Base-by-base conservation (phyloP, 2,797 vertebrate species). In the Darevskia nairensis region DNA sequence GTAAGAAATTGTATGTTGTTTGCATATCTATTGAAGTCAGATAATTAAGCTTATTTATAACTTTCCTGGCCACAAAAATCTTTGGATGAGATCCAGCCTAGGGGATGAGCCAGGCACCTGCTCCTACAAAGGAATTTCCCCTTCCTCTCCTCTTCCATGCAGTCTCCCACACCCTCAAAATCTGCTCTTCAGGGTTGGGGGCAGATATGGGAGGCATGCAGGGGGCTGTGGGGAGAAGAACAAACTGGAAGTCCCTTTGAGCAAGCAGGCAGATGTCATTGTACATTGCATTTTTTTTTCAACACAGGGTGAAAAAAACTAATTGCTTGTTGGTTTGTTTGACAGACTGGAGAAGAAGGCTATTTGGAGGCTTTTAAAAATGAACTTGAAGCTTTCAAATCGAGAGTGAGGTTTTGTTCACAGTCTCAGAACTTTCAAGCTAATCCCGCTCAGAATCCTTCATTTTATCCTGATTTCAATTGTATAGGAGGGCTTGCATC, bases 321-420 rank as follows among this genome's bases (percentile, higher is more conserved):
- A 32, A 21, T 77, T 44, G 6, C 68, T 66, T 3, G 68, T 91
- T 66, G 32, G 15, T 89, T n/a, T 90, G n/a, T 95, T 90, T 89
- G 94, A 71, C 85, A 99, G 98, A 96, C 97, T 84, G 98, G 98
- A 88, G 98, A 98, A 94, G 98, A 98, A 91, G 98, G 98, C 86
- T 99, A 99, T 95, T 96, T 98, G 93, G 98, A 99, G 93, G 98
- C 98, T 95, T 99, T 99, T 96, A 98, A 97, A 92, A 96, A 97
- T 91, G 99, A 99, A 95, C 97, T 99, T 5, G 98, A 98, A 94
- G 97, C 98, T 95, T 99, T 99, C 94, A 99, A 98, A 96, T 96
- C 95, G 4, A 97, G 98, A 97, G 98, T 99, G 89, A 98, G 96
- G 94, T 93, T 96, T 88, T 97, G 96, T 91, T 95, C 96, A 72